Base-by-base conservation (phyloP, 2,113 vertebrate species). In the Callocephalon fimbriatum region DNA sequence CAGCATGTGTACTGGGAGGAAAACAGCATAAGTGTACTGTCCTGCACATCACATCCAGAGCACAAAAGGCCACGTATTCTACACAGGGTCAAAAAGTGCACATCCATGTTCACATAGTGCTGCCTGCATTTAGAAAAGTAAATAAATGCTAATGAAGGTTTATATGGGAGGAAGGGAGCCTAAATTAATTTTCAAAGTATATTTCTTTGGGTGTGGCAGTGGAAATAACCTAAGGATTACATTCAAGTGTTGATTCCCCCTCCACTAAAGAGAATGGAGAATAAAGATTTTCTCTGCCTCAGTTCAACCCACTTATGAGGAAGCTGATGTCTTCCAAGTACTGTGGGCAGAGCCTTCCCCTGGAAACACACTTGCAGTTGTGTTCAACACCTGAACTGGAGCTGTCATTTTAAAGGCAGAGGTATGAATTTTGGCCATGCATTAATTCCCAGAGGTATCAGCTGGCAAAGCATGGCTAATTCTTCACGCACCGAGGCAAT, bases 171-270 rank as follows among this genome's bases (percentile, higher is more conserved):
- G 63, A 90, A 88, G n/a, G 58, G 37, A 95, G 67, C 27, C 78
- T 68, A 62, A 73, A 74, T 73, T 79, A 65, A 86, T 83, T 86
- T 74, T 59, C 42, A 62, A 83, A 61, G 50, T 56, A 2, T n/a
- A 83, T 84, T 92, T 86, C 54, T 68, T 67, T 67, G 78, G 44
- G 42, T 42, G 37, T 32, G 78, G 38, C 50, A 70, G 18, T 11
- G 61, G 68, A 94, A 93, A 90, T 75, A 93, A 92, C 38, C 78
- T 44, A 63, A 87, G 81, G 51, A 80, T 61, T 62, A 73, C 27
- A 37, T 32, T 63, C 45, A n/a, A 47, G 63, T 25, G 50, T 61
- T 65, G 51, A 79, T 61, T 87, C 12, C 12, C 53, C 37, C 53
- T 83, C 56, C 53, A 9, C n/a, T 45, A 37, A 67, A 91, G 67